Base-by-base conservation (phyloP, 2,113 vertebrate species). In the Lophura nycthemera region DNA sequence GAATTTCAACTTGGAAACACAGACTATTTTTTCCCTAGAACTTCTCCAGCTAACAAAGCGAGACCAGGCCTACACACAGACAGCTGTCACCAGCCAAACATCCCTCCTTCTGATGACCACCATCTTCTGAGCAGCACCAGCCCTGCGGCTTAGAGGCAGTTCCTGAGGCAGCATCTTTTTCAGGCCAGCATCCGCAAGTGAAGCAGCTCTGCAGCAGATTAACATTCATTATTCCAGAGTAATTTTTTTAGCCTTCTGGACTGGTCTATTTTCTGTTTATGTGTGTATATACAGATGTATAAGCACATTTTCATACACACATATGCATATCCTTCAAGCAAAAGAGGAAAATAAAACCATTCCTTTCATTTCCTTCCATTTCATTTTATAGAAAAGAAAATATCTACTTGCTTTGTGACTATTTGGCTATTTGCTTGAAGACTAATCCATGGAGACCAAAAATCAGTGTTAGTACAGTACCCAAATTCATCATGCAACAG, bases 81-180 rank as follows among this genome's bases (percentile, higher is more conserved):
- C n/a, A 60, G 21, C 34, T n/a, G 22, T 14, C 21, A 24, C 21
- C 59, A 61, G n/a, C 14, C 64, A 38, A 19, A 3, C 0, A 0
- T 10, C n/a, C 8, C 21, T 64, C 13, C 61, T 50, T 42, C 38
- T 38, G 19, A 81, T 13, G 2, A 18, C 29, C 2, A 29, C 40
- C 64, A 38, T 5, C 1, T 0, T 4, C 5, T 1, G 6, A 42
- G 13, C 25, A 36, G 25, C 2, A 64, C 56, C 32, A 69, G 8
- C 0, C 0, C 45, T 65, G 71, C 3, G 0, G 0, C 43, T 38
- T 57, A 32, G 12, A 43, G 0, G 15, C 1, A 0, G 43, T 50
- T 65, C 76, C 91, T 63, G 40, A 81, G 86, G 61, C 42, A 69
- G 7, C 34, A 22, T 36, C 8, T 20, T 10, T 30, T 87, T 10